Base-by-base conservation (phyloP, 2,888 invertebrate species). In the Rhogogaster chlorosoma region DNA sequence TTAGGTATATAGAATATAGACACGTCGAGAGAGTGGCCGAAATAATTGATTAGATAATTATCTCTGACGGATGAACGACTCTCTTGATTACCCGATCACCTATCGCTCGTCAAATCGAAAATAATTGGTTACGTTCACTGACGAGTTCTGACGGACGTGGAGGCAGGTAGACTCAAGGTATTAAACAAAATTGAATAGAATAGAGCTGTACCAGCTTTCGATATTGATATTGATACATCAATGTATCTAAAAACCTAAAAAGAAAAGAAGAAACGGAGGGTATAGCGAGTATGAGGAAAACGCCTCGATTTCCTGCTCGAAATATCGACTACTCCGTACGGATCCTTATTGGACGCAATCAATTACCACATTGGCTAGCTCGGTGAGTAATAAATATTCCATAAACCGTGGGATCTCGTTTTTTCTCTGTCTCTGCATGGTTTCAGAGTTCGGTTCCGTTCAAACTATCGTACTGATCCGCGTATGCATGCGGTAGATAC, bases 341-440 rank as follows among this genome's bases (percentile, higher is more conserved):
- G 18, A 45, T 12, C 22, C 15, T 75, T 75, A 42, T 75, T 45
- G 75, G 26, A 75, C 75, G 10, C 45, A 18, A 75, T 75, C 42
- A 45, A 45, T 75, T 75, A 45, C 75, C 75, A 12, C 32, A 42
- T 42, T 26, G n/a, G 7, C 22, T 45, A 15, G 3, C 22, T 45
- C 26, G 3, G 42, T 10, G 45, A 45, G 45, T 29, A 75, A 75
- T 75, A 45, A 75, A 75, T 75, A 75, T 75, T 45, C 9, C 45
- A 75, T 29, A 26, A 75, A 22, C 45, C 75, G 29, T 4, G n/a
- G 9, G 26, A 42, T 75, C 26, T 45, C 26, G 29, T 32, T 10
- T 70, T 70, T 12, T 36, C 32, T 36, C 18, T 70, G 36, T 70
- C 70, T 36, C 70, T 36, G n/a, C n/a, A n/a, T n/a, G n/a, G n/a